phyloP scores from a whole-genome alignment of 2,113 vertebrate genomes.

The Petromus typicus region DNA sequence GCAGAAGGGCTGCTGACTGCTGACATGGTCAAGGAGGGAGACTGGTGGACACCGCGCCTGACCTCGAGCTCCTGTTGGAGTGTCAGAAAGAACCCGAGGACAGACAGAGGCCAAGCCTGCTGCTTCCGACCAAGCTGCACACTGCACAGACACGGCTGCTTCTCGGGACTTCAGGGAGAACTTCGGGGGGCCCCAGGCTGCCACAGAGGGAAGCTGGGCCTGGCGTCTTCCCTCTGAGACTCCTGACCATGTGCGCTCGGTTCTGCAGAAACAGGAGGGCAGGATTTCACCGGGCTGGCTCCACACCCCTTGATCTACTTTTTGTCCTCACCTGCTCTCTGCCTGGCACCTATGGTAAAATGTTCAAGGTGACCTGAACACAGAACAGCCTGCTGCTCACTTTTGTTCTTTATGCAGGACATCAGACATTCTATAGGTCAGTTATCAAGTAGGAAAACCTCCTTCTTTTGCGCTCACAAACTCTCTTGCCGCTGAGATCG shows the following conservation, averaged over 20 bases:
- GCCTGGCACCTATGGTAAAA: not conserved
- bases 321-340: not conserved
- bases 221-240: not conserved
- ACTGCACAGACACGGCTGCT: not conserved
- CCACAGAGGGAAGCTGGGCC: not conserved
- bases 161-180: not conserved
- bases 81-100: not conserved
- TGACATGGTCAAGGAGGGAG: constrained; percentile 15
- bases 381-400: not conserved
- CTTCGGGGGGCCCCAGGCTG: not conserved
- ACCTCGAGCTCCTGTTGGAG: not conserved
- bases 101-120: rapidly evolving
- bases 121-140: not conserved
- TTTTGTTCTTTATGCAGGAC: not conserved
- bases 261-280: constrained; percentile 57
- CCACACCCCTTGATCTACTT: not conserved
- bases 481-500: not conserved
- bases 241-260: rapidly evolving
- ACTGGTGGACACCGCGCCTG: constrained; percentile 7
- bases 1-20: constrained; percentile 81
- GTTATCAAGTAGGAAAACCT: not conserved
- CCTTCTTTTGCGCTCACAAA: not conserved
- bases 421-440: not conserved
- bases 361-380: not conserved
- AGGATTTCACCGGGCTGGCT: not conserved